A percentile compares a stretch with the other conserved stretches of the same genome.
Evolutionary conservation across 2,797 vertebrate genomes (phyloP).

Genomic region (Synanceia verrucosa): DNA sequence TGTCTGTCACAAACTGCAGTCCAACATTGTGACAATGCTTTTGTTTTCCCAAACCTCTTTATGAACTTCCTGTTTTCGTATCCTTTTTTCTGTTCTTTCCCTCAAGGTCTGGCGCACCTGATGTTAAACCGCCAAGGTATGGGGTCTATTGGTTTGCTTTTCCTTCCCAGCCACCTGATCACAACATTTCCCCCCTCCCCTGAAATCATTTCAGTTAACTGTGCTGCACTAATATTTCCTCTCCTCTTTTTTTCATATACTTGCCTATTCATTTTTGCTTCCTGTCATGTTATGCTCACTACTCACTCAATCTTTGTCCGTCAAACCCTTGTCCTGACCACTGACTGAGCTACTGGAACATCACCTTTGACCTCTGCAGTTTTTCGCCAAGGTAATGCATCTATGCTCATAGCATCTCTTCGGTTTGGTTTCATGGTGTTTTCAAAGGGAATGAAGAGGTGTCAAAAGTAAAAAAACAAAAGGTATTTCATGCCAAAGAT

Average conservation of each 20-base stretch:
- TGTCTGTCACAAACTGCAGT: slow-evolving; percentile 92
- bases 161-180: slow-evolving; percentile 76
- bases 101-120: slow-evolving; percentile 99
- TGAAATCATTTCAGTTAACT: slow-evolving; percentile 77
- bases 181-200: slow-evolving; percentile 66
- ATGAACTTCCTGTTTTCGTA: slow-evolving; percentile 91
- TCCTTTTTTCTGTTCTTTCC: slow-evolving; percentile 92
- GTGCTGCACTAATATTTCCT: slow-evolving; percentile 82
- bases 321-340: slow-evolving; percentile 88
- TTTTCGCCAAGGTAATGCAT: slow-evolving; percentile 86
- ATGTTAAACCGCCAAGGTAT: slow-evolving; percentile 99
- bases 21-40: slow-evolving; percentile 91
- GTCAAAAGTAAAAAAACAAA: slow-evolving; percentile 22
- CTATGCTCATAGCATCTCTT: slow-evolving; percentile 78
- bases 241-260: slow-evolving; percentile 76
- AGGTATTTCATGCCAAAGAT: slow-evolving; percentile 29
- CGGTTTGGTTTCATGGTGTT: slow-evolving; percentile 73
- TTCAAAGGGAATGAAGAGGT: slow-evolving; percentile 55
- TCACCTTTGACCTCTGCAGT: slow-evolving; percentile 86
- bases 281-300: slow-evolving; percentile 85
- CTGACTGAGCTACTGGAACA: slow-evolving; percentile 87
- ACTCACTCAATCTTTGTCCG: slow-evolving; percentile 85
- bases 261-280: slow-evolving; percentile 80
- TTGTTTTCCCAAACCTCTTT: slow-evolving; percentile 85
- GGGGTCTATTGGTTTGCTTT: slow-evolving; percentile 89